phyloP scores from a whole-genome alignment of 2,797 vertebrate species.

The Etheostoma nigrum region DNA sequence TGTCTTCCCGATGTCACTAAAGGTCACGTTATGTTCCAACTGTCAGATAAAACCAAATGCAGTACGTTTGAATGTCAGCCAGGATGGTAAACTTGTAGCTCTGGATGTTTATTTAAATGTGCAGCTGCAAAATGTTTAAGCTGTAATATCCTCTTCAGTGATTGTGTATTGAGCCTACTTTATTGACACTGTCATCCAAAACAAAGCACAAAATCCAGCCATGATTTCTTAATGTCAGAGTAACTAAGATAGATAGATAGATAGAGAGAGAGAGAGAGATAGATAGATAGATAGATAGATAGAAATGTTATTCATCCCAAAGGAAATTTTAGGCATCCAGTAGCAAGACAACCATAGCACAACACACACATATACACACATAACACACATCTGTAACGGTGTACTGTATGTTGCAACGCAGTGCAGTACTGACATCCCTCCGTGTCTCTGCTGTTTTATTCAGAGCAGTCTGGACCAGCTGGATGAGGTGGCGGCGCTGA shows the following conservation, averaged over 20 bases:
- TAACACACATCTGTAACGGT: neutral
- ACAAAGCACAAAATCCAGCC: neutral
- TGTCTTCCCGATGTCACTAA: neutral
- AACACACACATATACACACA: no score
- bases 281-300: no score
- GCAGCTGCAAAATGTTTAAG: neutral
- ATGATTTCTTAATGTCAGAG: neutral
- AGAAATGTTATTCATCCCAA: no score
- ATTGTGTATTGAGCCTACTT: neutral
- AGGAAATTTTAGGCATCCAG: no score
- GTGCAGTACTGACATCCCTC: neutral
- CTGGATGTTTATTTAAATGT: neutral
- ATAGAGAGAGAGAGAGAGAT: no score
- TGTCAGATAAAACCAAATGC: neutral
- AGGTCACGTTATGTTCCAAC: neutral
- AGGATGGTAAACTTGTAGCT: neutral
- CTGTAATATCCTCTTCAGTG: neutral
- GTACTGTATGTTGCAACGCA: neutral
- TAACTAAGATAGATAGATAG: no score
- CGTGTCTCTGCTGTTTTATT: constrained; percentile 16
- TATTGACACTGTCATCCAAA: neutral
- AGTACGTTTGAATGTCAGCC: neutral
- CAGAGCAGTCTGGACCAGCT: constrained; percentile 92
- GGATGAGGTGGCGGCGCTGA: constrained; percentile 94
- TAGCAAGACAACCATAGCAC: no score